Percentiles rank a stretch among this genome's conserved stretches.
These are phyloP conservation scores for Phyllopteryx taeniolatus DNA, from an alignment of 2,113 vertebrate species.

Conservation along the genomic window DNA sequence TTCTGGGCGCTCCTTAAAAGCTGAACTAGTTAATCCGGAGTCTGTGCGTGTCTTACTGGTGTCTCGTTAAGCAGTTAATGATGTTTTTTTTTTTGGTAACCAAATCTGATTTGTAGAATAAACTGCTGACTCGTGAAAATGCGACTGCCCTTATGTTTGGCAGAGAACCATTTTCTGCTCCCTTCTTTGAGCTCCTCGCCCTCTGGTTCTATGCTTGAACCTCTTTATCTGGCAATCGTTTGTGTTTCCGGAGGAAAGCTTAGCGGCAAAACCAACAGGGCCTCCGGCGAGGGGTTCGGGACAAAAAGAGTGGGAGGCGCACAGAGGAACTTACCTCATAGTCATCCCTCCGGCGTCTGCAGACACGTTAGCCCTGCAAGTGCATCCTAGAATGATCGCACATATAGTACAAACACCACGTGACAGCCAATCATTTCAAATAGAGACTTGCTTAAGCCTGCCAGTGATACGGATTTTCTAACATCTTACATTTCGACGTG, in stretches of 20 bases:
- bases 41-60: conserved; percentile 52
- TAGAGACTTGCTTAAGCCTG: neutral
- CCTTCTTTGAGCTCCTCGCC: conserved; percentile 32
- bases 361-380: conserved; percentile 16
- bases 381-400: conserved; percentile 5
- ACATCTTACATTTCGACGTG: too few species aligned
- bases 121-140: conserved; percentile 24
- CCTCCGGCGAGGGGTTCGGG: conserved; percentile 63
- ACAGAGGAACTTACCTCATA: conserved; percentile 72
- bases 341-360: conserved; percentile 34
- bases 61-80: conserved; percentile 67
- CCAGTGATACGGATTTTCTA: too few species aligned
- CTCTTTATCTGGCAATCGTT: conserved; percentile 67
- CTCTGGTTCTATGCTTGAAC: conserved; percentile 54
- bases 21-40: conserved; percentile 64
- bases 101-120: conserved; percentile 57
- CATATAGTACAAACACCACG: neutral
- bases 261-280: conserved; percentile 70
- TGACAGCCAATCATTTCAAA: neutral
- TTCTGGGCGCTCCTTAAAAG: conserved; percentile 65
- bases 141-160: neutral
- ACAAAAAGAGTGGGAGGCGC: conserved; percentile 69
- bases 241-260: conserved; percentile 70
- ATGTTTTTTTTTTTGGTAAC: conserved; percentile 15
- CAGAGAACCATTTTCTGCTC: neutral